phyloP scores from a whole-genome alignment of 2,888 invertebrate species.

The Eupithecia subfuscata region DNA sequence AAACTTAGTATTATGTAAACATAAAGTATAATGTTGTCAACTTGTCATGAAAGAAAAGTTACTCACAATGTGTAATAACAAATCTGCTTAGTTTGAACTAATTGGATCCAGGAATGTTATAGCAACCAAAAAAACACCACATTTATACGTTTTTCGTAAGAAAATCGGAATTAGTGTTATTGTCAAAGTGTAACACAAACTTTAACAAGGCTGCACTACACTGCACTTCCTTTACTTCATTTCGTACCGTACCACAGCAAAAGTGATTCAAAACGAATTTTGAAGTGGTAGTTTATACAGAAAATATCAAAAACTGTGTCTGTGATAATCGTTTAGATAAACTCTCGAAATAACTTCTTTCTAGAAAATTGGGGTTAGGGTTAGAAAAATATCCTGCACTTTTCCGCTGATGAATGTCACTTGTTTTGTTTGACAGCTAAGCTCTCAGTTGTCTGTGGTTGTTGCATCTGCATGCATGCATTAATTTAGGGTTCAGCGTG shows the following conservation, averaged over 20 bases:
- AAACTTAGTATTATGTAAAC: conserved; percentile 66
- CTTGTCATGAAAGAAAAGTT: conserved; percentile 37
- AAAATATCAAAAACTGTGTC: neutral
- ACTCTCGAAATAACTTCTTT: neutral
- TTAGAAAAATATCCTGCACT: conserved; percentile 31
- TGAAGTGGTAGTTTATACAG: neutral
- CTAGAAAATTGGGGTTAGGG: conserved; percentile 31
- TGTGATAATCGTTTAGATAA: neutral
- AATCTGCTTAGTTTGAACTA: conserved; percentile 5
- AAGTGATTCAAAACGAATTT: neutral
- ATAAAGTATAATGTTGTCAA: conserved; percentile 42
- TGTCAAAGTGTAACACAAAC: conserved; percentile 30
- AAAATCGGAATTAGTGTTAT: conserved; percentile 37
- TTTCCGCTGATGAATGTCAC: conserved; percentile 23
- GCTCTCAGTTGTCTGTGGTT: neutral
- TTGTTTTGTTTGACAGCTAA: neutral
- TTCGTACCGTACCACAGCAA: neutral
- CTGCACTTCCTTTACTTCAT: conserved; percentile 28
- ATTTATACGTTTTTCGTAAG: conserved; percentile 28
- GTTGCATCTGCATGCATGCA: neutral
- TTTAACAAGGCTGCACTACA: conserved; percentile 55
- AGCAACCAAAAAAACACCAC: conserved; percentile 26
- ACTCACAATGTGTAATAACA: conserved; percentile 39
- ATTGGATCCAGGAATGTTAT: conserved; percentile 1
- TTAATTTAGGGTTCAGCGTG: neutral